Evolutionary conservation across 2,113 vertebrate species (phyloP).

Genomic region (Puma concolor): DNA sequence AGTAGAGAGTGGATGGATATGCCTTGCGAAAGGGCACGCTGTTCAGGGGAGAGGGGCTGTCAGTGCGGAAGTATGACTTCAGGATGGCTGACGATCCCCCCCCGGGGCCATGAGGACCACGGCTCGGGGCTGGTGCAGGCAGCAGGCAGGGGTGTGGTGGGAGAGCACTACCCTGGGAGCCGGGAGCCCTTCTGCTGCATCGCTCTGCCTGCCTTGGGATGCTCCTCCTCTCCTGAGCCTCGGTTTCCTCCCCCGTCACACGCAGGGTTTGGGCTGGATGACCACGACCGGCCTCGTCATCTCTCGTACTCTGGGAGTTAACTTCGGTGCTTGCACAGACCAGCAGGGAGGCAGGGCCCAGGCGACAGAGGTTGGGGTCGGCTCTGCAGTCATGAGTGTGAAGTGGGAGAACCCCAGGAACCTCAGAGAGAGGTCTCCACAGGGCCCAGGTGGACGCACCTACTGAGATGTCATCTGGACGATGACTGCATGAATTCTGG

Average conservation of each 20-base stretch:
- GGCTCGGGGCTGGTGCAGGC: background rate
- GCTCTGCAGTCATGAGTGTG: background rate
- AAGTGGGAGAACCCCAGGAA: background rate
- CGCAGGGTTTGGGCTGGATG: background rate
- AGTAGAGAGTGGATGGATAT: background rate
- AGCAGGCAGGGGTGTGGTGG: background rate
- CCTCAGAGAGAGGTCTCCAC: background rate
- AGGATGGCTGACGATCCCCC: background rate
- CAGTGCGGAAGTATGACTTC: background rate
- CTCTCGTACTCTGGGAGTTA: background rate
- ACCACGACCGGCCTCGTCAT: accelerated
- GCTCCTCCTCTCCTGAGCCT: too few relatives aligned
- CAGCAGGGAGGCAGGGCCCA: background rate
- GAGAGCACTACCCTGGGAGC: background rate
- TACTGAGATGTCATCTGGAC: background rate
- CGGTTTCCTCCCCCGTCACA: background rate
- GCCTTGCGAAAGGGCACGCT: background rate
- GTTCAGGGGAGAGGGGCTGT: background rate
- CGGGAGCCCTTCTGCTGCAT: background rate
- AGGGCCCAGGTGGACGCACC: background rate
- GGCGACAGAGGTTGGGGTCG: background rate
- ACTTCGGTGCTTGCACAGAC: background rate
- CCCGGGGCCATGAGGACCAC: too few relatives aligned
- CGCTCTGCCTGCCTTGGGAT: background rate
- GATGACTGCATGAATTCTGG: too few relatives aligned